These are phyloP conservation scores for Chrysomela aeneicollis DNA, from an alignment of 2,888 invertebrate species.

Conservation along the genomic window DNA sequence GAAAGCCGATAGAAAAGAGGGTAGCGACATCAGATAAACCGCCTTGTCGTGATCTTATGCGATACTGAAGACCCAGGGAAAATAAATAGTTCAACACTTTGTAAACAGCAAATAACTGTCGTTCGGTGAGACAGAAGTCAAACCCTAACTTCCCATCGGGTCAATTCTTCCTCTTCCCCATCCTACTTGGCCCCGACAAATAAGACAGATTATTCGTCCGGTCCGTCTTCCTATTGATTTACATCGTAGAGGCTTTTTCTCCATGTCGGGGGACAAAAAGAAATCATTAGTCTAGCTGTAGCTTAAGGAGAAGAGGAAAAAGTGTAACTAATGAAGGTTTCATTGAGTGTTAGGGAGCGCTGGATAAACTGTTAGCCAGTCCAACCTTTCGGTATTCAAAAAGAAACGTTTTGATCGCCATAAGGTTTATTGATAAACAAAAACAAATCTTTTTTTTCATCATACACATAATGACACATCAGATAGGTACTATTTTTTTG, in stretches of 20 bases:
- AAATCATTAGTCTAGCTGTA: background rate
- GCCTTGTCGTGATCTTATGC: background rate
- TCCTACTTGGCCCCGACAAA: slow-evolving; percentile 60
- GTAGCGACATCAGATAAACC: slow-evolving; percentile 1
- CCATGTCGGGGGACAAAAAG: background rate
- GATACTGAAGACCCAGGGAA: slow-evolving; percentile 17
- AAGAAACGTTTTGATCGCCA: no score
- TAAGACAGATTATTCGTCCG: slow-evolving; percentile 61
- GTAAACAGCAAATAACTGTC: slow-evolving; percentile 33
- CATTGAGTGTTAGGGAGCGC: background rate
- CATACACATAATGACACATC: no score
- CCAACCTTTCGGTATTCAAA: no score
- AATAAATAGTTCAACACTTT: slow-evolving; percentile 27
- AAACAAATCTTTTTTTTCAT: no score
- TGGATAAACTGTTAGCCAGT: no score
- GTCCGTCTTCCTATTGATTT: slow-evolving; percentile 60
- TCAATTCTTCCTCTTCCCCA: slow-evolving; percentile 56
- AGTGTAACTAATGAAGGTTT: background rate
- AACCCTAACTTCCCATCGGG: slow-evolving; percentile 43
- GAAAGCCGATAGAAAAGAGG: background rate
- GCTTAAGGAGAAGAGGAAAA: background rate
- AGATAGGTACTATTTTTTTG: no score
- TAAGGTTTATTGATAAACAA: no score
- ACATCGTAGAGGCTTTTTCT: slow-evolving; percentile 49
- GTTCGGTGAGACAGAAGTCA: slow-evolving; percentile 32